phyloP scores from a whole-genome alignment of 2,888 invertebrate species.

The Lasioglossum leucozonium region DNA sequence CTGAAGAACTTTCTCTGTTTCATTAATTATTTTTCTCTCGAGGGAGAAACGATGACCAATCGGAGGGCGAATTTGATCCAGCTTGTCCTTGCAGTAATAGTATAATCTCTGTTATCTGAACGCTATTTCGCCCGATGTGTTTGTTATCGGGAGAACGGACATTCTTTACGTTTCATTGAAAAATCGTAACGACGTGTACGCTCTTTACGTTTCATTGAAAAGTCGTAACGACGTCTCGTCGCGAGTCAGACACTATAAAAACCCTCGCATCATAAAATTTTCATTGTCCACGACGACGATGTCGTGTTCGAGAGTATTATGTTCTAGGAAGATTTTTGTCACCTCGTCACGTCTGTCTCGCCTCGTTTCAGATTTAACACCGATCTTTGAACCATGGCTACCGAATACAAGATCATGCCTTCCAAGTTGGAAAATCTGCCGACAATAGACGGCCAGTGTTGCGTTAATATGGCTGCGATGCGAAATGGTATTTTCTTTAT shows the following conservation, averaged over 20 bases:
- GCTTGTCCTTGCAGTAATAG: neutral
- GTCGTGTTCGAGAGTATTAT: neutral
- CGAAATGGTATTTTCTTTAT: neutral
- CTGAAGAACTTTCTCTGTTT: neutral
- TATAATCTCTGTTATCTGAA: neutral
- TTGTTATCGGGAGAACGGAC: neutral
- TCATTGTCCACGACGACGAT: neutral
- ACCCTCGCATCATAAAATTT: neutral
- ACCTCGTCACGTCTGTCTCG: neutral
- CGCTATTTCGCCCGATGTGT: neutral
- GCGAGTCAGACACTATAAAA: neutral
- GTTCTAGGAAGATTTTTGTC: neutral
- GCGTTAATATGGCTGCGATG: constrained; percentile 22
- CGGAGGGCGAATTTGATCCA: neutral
- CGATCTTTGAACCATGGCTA: constrained; percentile 15
- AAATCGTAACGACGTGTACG: neutral
- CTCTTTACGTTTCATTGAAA: neutral
- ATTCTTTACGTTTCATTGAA: neutral
- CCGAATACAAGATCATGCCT: neutral
- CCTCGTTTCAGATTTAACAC: constrained; percentile 5
- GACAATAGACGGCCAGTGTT: constrained; percentile 38
- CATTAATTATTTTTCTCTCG: neutral
- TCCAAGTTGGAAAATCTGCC: constrained; percentile 46
- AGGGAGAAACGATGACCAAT: neutral
- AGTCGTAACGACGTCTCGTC: neutral